Base-by-base conservation (phyloP, 2,113 vertebrate genomes). In the Nerophis lumbriciformis region DNA sequence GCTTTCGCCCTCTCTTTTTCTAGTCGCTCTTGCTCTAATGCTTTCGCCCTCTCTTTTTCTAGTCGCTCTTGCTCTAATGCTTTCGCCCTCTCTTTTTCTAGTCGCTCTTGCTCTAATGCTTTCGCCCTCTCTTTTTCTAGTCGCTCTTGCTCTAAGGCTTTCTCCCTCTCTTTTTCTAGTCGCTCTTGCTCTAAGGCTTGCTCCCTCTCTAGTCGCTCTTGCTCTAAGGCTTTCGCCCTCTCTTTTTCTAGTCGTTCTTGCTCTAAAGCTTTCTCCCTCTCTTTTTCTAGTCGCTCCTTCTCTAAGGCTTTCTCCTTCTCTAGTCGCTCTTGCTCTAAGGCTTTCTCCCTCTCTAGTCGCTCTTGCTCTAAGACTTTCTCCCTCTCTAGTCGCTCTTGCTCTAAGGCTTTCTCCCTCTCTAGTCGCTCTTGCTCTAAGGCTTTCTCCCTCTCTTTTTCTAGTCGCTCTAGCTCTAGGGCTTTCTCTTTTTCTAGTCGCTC, bases 291-390 rank as follows among this genome's bases (percentile, higher is more conserved):
- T 28, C 28, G 28, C 28, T 28, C 28, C 3, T 28, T 78, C 51
- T 86, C 79, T 9, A 85, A 47, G 52, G 64, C 76, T 42, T 45
- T 72, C 15, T 72, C 73, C 45, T 58, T 58, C 48, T 78, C 77
- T 5, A 70, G 48, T 11, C 57, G 57, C 42, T 84, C 71, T 16
- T 53, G 65, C 53, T 76, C 79, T 65, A 76, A 45, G 36, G 65
- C 66, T 53, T 15, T 28, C 64, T 73, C 39, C 77, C 79, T 0
- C 14, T 48, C 63, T 38, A 68, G 50, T 52, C 68, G 69, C 45
- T 84, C 71, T 60, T 69, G 56, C 48, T 86, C 83, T 21, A 79
- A 49, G 4, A 59, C 77, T 57, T 59, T 73, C 65, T 83, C 71
- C 63, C 68, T 78, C 63, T 28, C 28, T 28, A 28, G 28, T 28